Evolutionary conservation across 2,888 invertebrate genomes (phyloP).

Genomic region (Clivina fossor): DNA sequence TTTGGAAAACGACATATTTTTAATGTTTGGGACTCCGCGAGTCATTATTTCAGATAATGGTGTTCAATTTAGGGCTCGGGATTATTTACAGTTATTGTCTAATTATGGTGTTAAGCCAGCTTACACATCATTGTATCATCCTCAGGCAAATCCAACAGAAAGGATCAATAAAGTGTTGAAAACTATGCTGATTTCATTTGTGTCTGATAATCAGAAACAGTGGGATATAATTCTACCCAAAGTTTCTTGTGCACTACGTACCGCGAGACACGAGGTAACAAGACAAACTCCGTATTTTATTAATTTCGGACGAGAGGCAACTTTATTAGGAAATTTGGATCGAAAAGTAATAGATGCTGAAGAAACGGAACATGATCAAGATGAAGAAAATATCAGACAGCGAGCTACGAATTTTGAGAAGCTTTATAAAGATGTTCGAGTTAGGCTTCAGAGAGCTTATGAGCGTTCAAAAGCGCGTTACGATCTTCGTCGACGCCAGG

Average conservation of each 20-base stretch:
- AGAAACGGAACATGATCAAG: neutral
- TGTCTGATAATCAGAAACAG: neutral
- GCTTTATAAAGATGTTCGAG: constrained; percentile 13
- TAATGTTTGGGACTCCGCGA: constrained; percentile 36
- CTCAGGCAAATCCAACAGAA: constrained; percentile 35
- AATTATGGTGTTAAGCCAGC: constrained; percentile 25
- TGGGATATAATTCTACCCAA: constrained; percentile 1
- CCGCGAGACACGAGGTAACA: neutral
- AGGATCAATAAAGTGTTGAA: constrained; percentile 35
- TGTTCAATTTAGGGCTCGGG: constrained; percentile 31
- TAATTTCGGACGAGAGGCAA: constrained; percentile 33
- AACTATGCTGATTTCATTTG: constrained; percentile 3
- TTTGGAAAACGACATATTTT: constrained; percentile 35
- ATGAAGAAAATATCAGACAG: neutral
- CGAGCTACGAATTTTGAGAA: neutral
- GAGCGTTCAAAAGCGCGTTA: constrained; percentile 4
- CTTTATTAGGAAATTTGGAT: constrained; percentile 3
- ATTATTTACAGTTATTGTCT: constrained; percentile 12
- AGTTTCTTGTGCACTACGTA: neutral
- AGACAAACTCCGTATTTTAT: constrained; percentile 5
- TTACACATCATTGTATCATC: constrained; percentile 34
- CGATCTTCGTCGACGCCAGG: constrained; percentile 15
- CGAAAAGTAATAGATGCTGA: neutral
- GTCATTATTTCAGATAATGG: constrained; percentile 38
- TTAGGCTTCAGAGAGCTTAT: constrained; percentile 3